Conservation (phyloP, 2,113 vertebrate genomes). For the Pagrus major region DNA sequence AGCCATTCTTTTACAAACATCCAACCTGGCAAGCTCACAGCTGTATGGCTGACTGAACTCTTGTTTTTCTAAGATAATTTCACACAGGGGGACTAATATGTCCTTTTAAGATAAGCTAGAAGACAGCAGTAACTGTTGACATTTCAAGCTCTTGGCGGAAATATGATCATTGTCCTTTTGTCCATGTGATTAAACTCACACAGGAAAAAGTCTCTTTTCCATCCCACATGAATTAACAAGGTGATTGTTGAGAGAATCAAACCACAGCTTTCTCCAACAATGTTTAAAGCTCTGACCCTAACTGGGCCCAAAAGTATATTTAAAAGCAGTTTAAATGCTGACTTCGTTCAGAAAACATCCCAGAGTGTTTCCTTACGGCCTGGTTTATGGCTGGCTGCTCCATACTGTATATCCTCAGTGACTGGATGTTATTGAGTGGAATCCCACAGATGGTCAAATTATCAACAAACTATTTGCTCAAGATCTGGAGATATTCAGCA, state of each 20-base stretch:
- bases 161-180: conserved; percentile 1
- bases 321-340: conserved; percentile 19
- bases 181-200: conserved; percentile 23
- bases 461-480: background rate
- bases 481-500: conserved; percentile 19
- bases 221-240: background rate
- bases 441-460: conserved; percentile 38
- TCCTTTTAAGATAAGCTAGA: conserved; percentile 22
- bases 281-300: background rate
- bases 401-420: conserved; percentile 32
- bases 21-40: conserved; percentile 22
- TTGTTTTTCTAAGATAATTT: conserved; percentile 34
- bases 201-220: background rate
- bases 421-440: conserved; percentile 16
- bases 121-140: conserved; percentile 12
- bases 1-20: conserved; percentile 48
- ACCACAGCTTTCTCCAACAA: background rate
- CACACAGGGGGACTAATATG: conserved; percentile 19
- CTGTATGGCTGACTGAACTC: conserved; percentile 9
- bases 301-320: conserved; percentile 23
- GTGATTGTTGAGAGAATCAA: background rate
- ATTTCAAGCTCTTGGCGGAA: background rate
- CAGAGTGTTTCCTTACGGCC: conserved; percentile 26
- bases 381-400: background rate
- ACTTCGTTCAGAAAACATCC: conserved; percentile 27